Base-by-base conservation (phyloP, 2,113 vertebrate species). In the Ptyas mucosa region DNA sequence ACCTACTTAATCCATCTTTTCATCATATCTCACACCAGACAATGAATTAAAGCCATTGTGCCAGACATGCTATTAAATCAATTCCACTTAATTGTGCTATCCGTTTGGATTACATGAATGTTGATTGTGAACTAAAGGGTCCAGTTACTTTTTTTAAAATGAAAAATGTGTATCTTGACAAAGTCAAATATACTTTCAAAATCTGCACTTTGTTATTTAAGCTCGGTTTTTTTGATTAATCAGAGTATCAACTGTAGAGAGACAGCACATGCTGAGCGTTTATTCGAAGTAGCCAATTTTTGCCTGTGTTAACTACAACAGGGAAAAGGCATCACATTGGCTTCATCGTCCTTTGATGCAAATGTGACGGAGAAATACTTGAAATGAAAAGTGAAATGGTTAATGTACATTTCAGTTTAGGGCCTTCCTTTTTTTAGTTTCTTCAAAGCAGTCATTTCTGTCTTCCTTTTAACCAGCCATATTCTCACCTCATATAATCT, bases 21-120 rank as follows among this genome's bases (percentile, higher is more conserved):
- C 53, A 85, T 85, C 26, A 34, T 29, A 89, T 49, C 85, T 64
- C 55, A 52, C 92, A 88, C 89, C 15, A 89, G 54, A 86, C 58
- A 57, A 53, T 93, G 92, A 46, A 58, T 92, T 14, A 85, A 92
- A 95, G 43, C 95, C 5, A 81, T 29, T 23, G 64, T 1, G 20
- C 46, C 61, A 96, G 89, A 18, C 43, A 81, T 46, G 89, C 92
- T 89, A 49, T n/a, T 54, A 94, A 64, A 93, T 55, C 20, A 55
- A 34, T 90, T 93, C 1, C 53, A 61, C 24, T 93, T 87, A 90
- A 91, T 93, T 29, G 15, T 89, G 46, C 46, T 93, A 95, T 64
- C 86, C 89, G 3, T n/a, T 29, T 91, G 34, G 75, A 9, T 26
- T 52, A 93, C 1, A 34, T 53, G 86, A 92, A 49, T 92, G 54